phyloP scores from a whole-genome alignment of 2,113 vertebrate species.

The Sitta europaea region DNA sequence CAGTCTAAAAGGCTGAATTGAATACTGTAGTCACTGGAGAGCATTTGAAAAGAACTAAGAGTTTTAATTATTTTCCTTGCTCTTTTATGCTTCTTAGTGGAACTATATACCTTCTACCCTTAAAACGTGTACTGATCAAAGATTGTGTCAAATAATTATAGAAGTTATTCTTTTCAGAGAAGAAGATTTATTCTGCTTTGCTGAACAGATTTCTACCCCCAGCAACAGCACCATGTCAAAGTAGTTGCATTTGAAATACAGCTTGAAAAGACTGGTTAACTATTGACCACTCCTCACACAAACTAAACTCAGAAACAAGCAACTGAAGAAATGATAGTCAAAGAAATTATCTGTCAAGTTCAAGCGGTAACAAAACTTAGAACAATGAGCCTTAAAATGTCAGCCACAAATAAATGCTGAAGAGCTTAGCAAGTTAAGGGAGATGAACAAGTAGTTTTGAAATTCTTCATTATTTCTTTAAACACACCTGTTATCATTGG shows the following conservation, averaged over 20 bases:
- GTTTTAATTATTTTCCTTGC: neutral
- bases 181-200: neutral
- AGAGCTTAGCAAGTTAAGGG: neutral
- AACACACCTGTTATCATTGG: slow-evolving; percentile 89
- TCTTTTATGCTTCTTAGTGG: neutral
- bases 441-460: neutral
- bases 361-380: neutral
- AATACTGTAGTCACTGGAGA: neutral
- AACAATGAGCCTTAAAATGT: neutral
- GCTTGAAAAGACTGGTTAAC: neutral
- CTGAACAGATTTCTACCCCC: neutral
- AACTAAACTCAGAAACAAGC: neutral
- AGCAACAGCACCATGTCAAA: neutral
- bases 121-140: neutral
- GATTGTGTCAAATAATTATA: neutral
- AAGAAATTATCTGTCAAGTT: neutral
- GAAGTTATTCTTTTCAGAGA: neutral
- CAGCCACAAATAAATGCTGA: neutral
- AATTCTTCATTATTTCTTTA: neutral
- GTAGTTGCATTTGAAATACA: neutral
- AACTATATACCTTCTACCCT: neutral
- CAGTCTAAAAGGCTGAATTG: neutral
- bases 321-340: neutral
- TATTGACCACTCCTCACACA: neutral
- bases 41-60: neutral